These are phyloP conservation scores for Cassiopea andromeda DNA, from an alignment of 30 jellyfish, hydroid and myxozoan genomes.

Conservation along the genomic window DNA sequence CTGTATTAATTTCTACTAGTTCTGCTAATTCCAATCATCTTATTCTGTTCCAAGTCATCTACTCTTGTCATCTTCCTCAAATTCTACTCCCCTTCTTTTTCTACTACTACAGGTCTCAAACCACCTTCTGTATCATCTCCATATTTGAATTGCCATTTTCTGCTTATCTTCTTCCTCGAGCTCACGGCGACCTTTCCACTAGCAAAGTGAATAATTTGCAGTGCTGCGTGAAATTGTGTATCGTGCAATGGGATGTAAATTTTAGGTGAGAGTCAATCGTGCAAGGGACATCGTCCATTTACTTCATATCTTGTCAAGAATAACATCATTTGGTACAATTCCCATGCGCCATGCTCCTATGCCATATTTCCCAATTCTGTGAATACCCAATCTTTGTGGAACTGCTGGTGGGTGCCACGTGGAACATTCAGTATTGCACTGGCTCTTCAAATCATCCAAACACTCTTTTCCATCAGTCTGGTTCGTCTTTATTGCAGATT, in stretches of 20 bases:
- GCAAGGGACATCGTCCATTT: not conserved
- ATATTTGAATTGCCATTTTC: too few species aligned
- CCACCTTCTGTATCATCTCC: not conserved
- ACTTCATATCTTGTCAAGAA: conserved; percentile 40
- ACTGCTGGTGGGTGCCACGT: not conserved
- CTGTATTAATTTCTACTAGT: too few species aligned
- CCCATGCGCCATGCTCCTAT: conserved; percentile 85
- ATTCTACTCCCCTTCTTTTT: not conserved
- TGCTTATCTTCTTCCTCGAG: not conserved
- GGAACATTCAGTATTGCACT: conserved; percentile 27
- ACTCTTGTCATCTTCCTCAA: too few species aligned
- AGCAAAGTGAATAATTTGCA: not conserved
- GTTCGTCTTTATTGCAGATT: not conserved
- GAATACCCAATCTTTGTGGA: conserved; percentile 20
- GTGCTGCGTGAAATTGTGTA: not conserved
- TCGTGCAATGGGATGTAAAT: not conserved
- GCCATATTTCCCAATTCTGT: conserved; percentile 64
- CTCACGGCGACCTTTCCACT: not conserved
- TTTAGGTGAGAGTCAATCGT: not conserved
- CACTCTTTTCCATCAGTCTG: not conserved
- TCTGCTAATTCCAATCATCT: too few species aligned
- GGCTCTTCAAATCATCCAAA: not conserved
- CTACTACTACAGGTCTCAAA: not conserved
- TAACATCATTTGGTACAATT: conserved; percentile 51
- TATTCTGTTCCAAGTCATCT: too few species aligned